Percentiles rank a stretch among this genome's conserved stretches.
Conservation (phyloP, 1,140 invertebrate species). For the Sinella curviseta region DNA sequence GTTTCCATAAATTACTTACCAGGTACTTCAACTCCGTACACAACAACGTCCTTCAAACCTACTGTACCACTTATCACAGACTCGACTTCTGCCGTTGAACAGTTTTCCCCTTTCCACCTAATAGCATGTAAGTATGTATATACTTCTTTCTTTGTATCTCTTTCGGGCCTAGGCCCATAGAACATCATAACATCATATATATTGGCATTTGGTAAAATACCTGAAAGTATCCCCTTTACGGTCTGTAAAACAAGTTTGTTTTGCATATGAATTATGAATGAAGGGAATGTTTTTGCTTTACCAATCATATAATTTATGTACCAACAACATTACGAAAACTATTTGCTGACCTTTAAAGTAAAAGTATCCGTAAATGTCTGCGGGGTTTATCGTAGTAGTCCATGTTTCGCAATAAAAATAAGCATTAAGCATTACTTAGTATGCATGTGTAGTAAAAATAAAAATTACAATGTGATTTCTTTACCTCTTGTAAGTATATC, state of each 20-base stretch:
- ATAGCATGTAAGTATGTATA: no score
- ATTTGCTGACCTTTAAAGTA: conserved; percentile 29
- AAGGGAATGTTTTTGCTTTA: neutral
- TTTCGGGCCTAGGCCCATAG: no score
- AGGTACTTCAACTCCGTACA: conserved; percentile 83
- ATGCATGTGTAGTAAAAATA: conserved; percentile 61
- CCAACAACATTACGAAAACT: neutral
- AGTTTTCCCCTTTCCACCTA: conserved; percentile 82
- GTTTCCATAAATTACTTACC: conserved; percentile 61
- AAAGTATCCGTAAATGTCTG: conserved; percentile 40
- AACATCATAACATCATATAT: conserved; percentile 54
- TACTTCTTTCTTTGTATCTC: conserved; percentile 59
- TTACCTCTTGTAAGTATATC: conserved; percentile 64
- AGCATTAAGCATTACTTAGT: neutral
- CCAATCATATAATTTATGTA: conserved; percentile 29
- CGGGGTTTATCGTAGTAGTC: neutral
- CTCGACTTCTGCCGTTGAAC: conserved; percentile 94
- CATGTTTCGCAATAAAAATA: neutral
- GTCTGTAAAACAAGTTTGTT: conserved; percentile 80
- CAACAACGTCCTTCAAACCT: conserved; percentile 69
- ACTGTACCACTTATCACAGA: conserved; percentile 82
- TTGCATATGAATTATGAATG: conserved; percentile 72
- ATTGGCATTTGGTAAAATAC: no score
- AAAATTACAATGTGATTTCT: conserved; percentile 58
- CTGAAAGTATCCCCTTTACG: conserved; percentile 58